A percentile compares a stretch with the other conserved stretches of the same genome.
phyloP scores from a whole-genome alignment of 2,888 invertebrate species.

The Drosophila maculinotata region DNA sequence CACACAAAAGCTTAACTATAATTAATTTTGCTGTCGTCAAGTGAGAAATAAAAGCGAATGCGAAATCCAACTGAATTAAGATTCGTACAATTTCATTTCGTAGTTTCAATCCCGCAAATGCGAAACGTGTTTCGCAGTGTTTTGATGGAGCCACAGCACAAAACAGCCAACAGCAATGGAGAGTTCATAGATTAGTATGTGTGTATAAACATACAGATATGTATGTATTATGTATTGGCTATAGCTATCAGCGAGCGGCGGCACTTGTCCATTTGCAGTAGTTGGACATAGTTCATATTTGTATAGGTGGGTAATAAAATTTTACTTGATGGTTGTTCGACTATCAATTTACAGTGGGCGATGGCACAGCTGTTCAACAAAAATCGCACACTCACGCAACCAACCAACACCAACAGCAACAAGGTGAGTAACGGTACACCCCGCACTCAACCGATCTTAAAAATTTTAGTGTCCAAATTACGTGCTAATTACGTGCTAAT shows the following conservation, averaged over 20 bases:
- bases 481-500: too few species aligned
- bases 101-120: constrained; percentile 25
- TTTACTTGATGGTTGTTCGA: constrained; percentile 46
- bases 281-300: constrained; percentile 48
- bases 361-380: constrained; percentile 27
- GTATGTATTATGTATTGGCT: constrained; percentile 1
- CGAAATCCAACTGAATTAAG: constrained; percentile 38
- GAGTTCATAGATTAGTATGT: too few species aligned
- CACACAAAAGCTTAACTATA: constrained; percentile 37
- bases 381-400: constrained; percentile 41
- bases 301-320: constrained; percentile 42
- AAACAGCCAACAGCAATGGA: constrained; percentile 7
- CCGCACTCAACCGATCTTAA: too few species aligned
- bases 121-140: constrained; percentile 59
- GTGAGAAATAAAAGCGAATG: constrained; percentile 40
- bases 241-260: constrained; percentile 4
- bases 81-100: constrained; percentile 37
- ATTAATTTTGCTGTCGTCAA: constrained; percentile 59
- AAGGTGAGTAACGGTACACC: too few species aligned
- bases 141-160: constrained; percentile 12
- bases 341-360: constrained; percentile 58
- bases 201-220: neutral
- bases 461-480: too few species aligned
- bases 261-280: constrained; percentile 43
- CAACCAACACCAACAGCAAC: constrained; percentile 36